Conservation (phyloP, 2,888 invertebrate genomes). For the Boloria selene region DNA sequence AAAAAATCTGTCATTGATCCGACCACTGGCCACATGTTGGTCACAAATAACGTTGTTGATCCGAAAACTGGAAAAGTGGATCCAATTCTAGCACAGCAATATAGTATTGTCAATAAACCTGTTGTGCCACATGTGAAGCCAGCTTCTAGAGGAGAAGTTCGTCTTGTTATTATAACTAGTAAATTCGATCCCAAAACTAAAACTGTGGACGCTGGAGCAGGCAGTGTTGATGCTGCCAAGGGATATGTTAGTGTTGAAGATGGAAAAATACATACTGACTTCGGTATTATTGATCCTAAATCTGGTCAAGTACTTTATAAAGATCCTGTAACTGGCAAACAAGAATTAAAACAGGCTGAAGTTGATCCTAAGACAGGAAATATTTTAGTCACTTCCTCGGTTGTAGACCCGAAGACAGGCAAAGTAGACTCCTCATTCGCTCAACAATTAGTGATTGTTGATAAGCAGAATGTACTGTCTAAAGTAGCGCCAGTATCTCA, state of each 20-base stretch:
- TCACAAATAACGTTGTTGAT: constrained; percentile 81
- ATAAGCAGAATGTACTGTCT: constrained; percentile 71
- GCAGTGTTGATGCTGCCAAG: constrained; percentile 78
- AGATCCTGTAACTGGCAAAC: constrained; percentile 83
- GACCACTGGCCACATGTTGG: constrained; percentile 79
- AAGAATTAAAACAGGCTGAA: constrained; percentile 84
- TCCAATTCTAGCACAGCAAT: constrained; percentile 79
- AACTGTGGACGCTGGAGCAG: constrained; percentile 79
- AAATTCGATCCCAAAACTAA: constrained; percentile 84
- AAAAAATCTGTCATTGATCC: constrained; percentile 83
- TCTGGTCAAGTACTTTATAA: constrained; percentile 83
- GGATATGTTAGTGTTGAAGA: constrained; percentile 78
- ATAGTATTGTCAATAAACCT: constrained; percentile 72
- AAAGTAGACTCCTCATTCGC: constrained; percentile 82
- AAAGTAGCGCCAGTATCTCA: constrained; percentile 59
- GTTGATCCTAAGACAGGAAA: constrained; percentile 83
- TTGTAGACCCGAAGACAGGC: constrained; percentile 83
- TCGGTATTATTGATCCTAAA: constrained; percentile 83
- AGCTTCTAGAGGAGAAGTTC: constrained; percentile 67
- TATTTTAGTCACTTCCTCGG: constrained; percentile 79
- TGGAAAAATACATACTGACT: constrained; percentile 83
- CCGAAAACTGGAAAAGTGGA: constrained; percentile 83
- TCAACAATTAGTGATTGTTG: constrained; percentile 78
- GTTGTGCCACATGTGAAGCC: constrained; percentile 69
- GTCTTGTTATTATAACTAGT: constrained; percentile 73